Evolutionary conservation across 1,140 invertebrate genomes (phyloP).

Genomic region (Diorhabda elongata): DNA sequence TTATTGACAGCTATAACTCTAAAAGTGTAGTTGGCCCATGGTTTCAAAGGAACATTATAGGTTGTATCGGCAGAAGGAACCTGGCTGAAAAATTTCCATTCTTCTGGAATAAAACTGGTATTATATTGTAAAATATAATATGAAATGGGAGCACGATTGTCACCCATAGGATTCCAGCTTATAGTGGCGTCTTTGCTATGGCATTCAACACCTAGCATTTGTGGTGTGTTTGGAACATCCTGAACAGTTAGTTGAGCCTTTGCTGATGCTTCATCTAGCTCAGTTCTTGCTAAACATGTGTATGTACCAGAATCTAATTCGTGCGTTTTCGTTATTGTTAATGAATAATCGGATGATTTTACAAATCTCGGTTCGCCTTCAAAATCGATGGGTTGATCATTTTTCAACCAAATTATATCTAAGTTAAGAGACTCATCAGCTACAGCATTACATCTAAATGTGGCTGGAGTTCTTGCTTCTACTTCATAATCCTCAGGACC

Average conservation of each 20-base stretch:
- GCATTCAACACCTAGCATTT: conserved; percentile 58
- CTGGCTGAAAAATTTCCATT: conserved; percentile 76
- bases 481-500: conserved; percentile 88
- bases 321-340: conserved; percentile 90
- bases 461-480: conserved; percentile 80
- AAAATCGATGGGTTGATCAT: conserved; percentile 82
- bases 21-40: conserved; percentile 97
- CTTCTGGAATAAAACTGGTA: conserved; percentile 89
- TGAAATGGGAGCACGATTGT: conserved; percentile 91
- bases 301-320: conserved; percentile 93
- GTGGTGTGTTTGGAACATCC: conserved; percentile 87
- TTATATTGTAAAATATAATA: conserved; percentile 91
- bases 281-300: conserved; percentile 91
- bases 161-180: conserved; percentile 82
- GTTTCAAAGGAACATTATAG: conserved; percentile 71
- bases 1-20: conserved; percentile 90
- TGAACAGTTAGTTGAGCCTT: conserved; percentile 89
- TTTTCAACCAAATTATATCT: conserved; percentile 83
- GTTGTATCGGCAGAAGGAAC: conserved; percentile 77
- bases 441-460: conserved; percentile 90
- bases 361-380: conserved; percentile 79
- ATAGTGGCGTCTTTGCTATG: conserved; percentile 67
- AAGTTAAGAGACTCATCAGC: conserved; percentile 75
- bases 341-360: conserved; percentile 81
- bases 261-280: conserved; percentile 78